These are phyloP conservation scores for Euschistus heros DNA, from an alignment of 1,140 invertebrate genomes.

Conservation along the genomic window DNA sequence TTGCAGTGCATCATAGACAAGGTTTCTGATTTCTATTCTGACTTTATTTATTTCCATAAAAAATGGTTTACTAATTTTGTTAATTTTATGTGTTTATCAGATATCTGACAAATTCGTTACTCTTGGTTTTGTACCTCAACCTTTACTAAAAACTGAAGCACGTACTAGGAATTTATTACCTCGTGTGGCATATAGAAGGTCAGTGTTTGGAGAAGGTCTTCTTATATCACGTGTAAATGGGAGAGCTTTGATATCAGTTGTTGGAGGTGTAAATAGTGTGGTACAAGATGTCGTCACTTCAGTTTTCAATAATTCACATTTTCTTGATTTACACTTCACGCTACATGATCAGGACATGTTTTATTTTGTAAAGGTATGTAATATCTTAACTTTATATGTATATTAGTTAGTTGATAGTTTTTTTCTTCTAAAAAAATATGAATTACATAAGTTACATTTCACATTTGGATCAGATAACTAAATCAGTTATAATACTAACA, in stretches of 20 bases:
- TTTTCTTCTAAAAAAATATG: too few species aligned
- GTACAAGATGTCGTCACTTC: conserved; percentile 85
- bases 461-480: too few species aligned
- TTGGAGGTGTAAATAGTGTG: conserved; percentile 74
- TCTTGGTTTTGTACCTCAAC: conserved; percentile 70
- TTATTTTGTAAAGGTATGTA: conserved; percentile 73
- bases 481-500: too few species aligned
- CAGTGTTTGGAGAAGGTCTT: conserved; percentile 82
- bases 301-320: conserved; percentile 85
- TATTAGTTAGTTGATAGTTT: not conserved
- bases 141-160: conserved; percentile 67
- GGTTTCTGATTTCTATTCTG: conserved; percentile 33
- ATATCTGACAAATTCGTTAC: conserved; percentile 70
- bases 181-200: conserved; percentile 65
- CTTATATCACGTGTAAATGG: conserved; percentile 70
- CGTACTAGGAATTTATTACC: conserved; percentile 67
- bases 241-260: conserved; percentile 69
- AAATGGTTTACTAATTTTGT: not conserved
- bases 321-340: conserved; percentile 83
- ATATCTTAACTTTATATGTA: not conserved
- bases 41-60: not conserved
- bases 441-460: too few species aligned
- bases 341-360: conserved; percentile 88
- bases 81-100: conserved; percentile 33
- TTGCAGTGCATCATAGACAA: conserved; percentile 77